Evolutionary conservation across 2,888 invertebrate species (phyloP).

Genomic region (Netelia inedita): DNA sequence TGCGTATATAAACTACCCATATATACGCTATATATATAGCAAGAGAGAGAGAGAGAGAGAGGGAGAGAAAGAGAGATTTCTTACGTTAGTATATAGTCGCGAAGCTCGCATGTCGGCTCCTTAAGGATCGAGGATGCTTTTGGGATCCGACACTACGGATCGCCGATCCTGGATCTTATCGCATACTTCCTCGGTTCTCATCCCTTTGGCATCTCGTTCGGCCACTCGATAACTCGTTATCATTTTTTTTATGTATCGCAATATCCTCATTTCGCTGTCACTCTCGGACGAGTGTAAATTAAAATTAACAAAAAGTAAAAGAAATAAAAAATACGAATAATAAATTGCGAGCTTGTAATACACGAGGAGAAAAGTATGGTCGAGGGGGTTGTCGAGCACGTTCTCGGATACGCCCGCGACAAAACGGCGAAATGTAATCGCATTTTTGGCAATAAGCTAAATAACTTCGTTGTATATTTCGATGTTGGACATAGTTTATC

Average conservation of each 20-base stretch:
- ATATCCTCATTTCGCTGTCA: conserved; percentile 29
- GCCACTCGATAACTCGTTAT: conserved; percentile 80
- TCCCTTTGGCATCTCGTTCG: not conserved
- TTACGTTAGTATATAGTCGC: no score
- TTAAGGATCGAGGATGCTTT: conserved; percentile 18
- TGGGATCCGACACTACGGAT: conserved; percentile 4
- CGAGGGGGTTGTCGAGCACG: conserved; percentile 21
- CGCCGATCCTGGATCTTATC: not conserved
- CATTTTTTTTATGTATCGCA: conserved; percentile 70
- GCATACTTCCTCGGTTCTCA: not conserved
- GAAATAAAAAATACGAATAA: conserved; percentile 19
- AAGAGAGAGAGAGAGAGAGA: no score
- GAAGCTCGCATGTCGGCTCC: not conserved
- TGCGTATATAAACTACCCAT: conserved; percentile 54
- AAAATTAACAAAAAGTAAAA: conserved; percentile 37
- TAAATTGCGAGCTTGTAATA: conserved; percentile 8
- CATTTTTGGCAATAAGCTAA: conserved; percentile 68
- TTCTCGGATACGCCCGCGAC: conserved; percentile 20
- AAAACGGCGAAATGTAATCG: conserved; percentile 63
- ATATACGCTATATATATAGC: conserved; percentile 32
- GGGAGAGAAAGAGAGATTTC: no score
- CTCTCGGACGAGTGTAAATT: no score
- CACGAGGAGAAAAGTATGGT: conserved; percentile 20
- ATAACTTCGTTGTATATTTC: conserved; percentile 63
- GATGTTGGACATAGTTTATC: conserved; percentile 61